Base-by-base conservation (phyloP, 2,113 vertebrate genomes). In the Clarias gariepinus region DNA sequence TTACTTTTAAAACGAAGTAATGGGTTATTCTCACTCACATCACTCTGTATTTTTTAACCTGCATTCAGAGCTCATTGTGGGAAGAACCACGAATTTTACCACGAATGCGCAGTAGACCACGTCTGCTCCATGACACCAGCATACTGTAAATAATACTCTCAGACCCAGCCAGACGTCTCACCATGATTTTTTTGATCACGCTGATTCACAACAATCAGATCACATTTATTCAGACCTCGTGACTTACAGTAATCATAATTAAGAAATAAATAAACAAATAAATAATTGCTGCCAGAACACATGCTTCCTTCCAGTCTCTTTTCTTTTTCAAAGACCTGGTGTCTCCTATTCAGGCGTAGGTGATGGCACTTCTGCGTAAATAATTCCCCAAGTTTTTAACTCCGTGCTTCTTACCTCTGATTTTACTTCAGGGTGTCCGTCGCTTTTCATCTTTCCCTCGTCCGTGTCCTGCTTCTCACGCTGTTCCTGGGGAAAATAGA, bases 401-500 rank as follows among this genome's bases (percentile, higher is more conserved):
- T 69, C n/a, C 9, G 61, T 28, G 15, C 2, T 12, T 69, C 41
- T 78, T 63, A 87, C 86, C 86, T 36, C 36, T 86, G 92, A 90
- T 91, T 93, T 69, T 66, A 76, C 84, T 18, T 83, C 28, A 19
- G 68, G 85, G 11, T 53, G 41, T 69, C 85, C 53, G 11, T 87
- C 68, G 68, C 61, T 23, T 25, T 61, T 36, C 47, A 69, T 77
- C 89, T 73, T 41, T 4, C 11, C 30, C 74, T 87, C 77, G 3
- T 9, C 30, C 13, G 23, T 52, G 10, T 89, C 84, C 69, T 64
- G 57, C 19, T 57, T 77, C 68, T 88, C 77, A 28, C 60, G 69
- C 30, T 89, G 87, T 77, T 47, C 79, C 90, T 98, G 97, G 25
- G 97, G 96, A 79, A 99, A 99, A 89, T 99, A 98, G 92, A 99